Base-by-base conservation (phyloP, 2,113 vertebrate genomes). In the Microtus pennsylvanicus region DNA sequence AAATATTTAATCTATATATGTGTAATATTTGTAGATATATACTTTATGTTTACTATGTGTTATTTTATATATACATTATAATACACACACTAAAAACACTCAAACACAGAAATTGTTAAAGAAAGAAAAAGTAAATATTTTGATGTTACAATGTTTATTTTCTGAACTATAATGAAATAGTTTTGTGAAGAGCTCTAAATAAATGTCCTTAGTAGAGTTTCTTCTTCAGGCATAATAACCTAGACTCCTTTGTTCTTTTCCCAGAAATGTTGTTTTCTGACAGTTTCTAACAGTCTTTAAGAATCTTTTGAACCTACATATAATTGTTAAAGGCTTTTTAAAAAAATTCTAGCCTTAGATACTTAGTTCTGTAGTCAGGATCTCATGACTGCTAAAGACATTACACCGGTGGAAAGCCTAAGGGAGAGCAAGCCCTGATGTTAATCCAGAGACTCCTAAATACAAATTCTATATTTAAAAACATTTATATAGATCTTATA, bases 171-270 rank as follows among this genome's bases (percentile, higher is more conserved):
- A 83, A 63, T 82, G 35, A 94, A 93, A 76, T 88, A 58, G 38
- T 80, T 90, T 92, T 70, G 80, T 75, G 38, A 95, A 78, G 30
- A 94, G 22, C 45, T 95, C 75, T 92, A 95, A 97, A 55, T 90
- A 82, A 78, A 47, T 87, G 17, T 89, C 52, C 35, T 95, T 77
- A 87, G 52, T 61, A 91, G 22, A 70, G 10, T 87, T 69, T 81
- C 61, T 67, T 87, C 76, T 85, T 94, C 30, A 96, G 26, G 24
- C 58, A 16, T n/a, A 93, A 72, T 45, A 89, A 94, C 87, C n/a
- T 78, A 75, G 65, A 78, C 21, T 70, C 10, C 22, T 70, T 94
- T 78, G 38, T 95, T 65, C 35, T 89, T 90, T 96, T 67, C 69
- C 72, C 52, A 93, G 38, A 80, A 75, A n/a, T 86, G 30, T 17